A percentile compares a stretch with the other conserved stretches of the same genome.
Conservation (phyloP, 2,888 invertebrate genomes). For the Timandra comae region DNA sequence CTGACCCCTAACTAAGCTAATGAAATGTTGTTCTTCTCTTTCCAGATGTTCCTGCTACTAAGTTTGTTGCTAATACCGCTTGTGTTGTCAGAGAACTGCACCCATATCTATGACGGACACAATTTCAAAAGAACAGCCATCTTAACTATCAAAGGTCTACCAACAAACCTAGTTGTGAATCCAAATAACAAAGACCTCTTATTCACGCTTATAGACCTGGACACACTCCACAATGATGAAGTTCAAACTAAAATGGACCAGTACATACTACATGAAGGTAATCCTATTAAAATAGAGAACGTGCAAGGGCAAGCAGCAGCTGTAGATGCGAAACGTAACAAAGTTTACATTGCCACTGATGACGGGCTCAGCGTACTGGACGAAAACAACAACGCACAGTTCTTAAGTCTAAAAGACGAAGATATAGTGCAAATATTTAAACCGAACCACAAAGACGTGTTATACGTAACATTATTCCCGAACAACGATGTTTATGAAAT, state of each 20-base stretch:
- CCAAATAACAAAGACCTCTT: conserved; percentile 45
- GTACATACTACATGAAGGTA: conserved; percentile 47
- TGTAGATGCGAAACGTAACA: conserved; percentile 44
- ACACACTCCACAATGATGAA: conserved; percentile 55
- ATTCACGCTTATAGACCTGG: conserved; percentile 62
- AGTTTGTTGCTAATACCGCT: conserved; percentile 38
- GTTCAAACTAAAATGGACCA: conserved; percentile 69
- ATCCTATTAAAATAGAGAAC: conserved; percentile 52
- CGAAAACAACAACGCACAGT: conserved; percentile 43
- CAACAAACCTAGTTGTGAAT: conserved; percentile 57
- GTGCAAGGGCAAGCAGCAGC: conserved; percentile 60
- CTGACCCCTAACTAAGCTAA: too few relatives aligned
- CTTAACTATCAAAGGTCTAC: conserved; percentile 58
- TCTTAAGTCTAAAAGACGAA: conserved; percentile 53
- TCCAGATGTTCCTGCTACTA: conserved; percentile 42
- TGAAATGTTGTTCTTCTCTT: not conserved
- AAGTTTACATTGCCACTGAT: conserved; percentile 58
- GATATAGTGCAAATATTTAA: conserved; percentile 64
- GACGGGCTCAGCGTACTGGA: conserved; percentile 52
- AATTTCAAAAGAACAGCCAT: conserved; percentile 42
- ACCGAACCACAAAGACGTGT: conserved; percentile 36
- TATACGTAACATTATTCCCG: conserved; percentile 57
- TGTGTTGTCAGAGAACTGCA: conserved; percentile 45
- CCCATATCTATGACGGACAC: conserved; percentile 39
- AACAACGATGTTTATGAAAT: conserved; percentile 55